Evolutionary conservation across 2,797 vertebrate species (phyloP), one percentile per base, ranked within the genome.

Genomic region (Cheracebus regulus): DNA sequence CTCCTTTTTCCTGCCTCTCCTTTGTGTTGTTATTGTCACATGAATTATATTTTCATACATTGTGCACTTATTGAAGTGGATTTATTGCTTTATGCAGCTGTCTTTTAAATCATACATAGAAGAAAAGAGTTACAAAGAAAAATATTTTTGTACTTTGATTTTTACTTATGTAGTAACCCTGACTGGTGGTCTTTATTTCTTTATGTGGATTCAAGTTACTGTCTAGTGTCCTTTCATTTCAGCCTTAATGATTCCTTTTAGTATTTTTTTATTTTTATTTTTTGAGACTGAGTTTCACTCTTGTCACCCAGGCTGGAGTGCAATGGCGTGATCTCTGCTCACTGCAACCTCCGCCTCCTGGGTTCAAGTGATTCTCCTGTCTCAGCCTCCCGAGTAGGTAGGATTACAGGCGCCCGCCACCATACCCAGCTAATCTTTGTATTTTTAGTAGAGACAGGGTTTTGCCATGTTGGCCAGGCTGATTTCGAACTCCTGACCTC

Each of bases 81-180:
- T 82, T 82, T 94, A 70, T 89, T 89, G 55, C n/a, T 85, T 92
- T 86, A 80, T 55, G 26, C 17, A 87, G 58, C 28, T 93, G 55
- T 70, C 36, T 96, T 96, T 96, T 75, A 96, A 80, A 79, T 79
- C 46, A 94, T 28, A 48, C 20, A 78, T 64, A 81, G 61, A 70
- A 90, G 90, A n/a, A 83, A 81, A 67, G 41, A 73, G 41, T 81
- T 89, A 82, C 46, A 94, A 75, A 64, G 76, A 30, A 90, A 93
- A 95, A 90, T 80, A 75, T 1, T 17, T 52, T 85, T 86, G 50
- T 73, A 83, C 55, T 88, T 91, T 93, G 81, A 58, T 76, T 86
- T 76, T 64, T 84, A 82, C 46, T 24, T 94, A 67, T 67, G 19
- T 86, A 88, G 78, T 90, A 33, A 90, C 39, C 39, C 46, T 83